Evolutionary conservation across 1,140 invertebrate genomes (phyloP).

Genomic region (Plectus sambesii): DNA sequence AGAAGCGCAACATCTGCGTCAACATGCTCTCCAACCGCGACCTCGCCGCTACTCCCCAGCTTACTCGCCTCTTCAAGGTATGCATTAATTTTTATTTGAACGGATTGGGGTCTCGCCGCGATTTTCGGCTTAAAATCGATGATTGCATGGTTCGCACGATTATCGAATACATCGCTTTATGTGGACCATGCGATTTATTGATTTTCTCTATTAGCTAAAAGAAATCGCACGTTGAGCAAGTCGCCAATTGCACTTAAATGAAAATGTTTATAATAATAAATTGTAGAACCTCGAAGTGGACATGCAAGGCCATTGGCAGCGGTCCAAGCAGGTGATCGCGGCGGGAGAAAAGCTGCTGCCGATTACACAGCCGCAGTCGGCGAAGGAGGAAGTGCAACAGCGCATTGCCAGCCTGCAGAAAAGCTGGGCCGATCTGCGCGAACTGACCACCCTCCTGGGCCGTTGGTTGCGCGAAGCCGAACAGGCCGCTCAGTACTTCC

Average conservation of each 20-base stretch:
- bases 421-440: conserved; percentile 71
- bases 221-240: background rate
- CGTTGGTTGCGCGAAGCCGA: conserved; percentile 81
- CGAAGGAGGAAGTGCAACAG: conserved; percentile 20
- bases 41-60: conserved; percentile 68
- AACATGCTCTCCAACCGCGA: conserved; percentile 84
- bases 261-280: conserved; percentile 1
- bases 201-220: too few species aligned
- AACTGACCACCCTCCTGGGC: conserved; percentile 66
- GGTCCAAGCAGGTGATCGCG: conserved; percentile 64
- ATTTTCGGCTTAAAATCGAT: too few species aligned
- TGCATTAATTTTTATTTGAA: conserved; percentile 3
- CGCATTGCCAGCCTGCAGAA: conserved; percentile 59
- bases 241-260: background rate
- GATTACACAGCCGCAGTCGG: conserved; percentile 60
- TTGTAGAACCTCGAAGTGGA: conserved; percentile 68
- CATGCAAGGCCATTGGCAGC: conserved; percentile 67
- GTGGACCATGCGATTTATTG: too few species aligned
- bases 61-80: conserved; percentile 87
- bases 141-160: too few species aligned
- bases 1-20: conserved; percentile 78
- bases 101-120: background rate
- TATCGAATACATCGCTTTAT: too few species aligned
- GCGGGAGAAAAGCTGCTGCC: conserved; percentile 62
- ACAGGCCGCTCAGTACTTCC: conserved; percentile 56